These are phyloP conservation scores for Andinoacara biseriatus DNA, from an alignment of 2,113 vertebrate species.

Conservation along the genomic window DNA sequence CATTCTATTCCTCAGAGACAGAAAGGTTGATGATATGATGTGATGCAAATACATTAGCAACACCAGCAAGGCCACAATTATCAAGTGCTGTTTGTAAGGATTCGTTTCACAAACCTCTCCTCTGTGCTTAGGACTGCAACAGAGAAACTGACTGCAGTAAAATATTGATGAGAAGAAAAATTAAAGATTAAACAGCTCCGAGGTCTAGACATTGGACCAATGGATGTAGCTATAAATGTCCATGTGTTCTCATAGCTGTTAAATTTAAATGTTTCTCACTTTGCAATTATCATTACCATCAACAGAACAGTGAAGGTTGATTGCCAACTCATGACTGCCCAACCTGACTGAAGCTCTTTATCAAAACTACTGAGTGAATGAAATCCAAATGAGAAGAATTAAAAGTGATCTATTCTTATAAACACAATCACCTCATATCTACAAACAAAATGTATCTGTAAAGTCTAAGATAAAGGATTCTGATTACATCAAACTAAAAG, in stretches of 20 bases:
- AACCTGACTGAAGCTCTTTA: not conserved
- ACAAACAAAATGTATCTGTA: not conserved
- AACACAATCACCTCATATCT: not conserved
- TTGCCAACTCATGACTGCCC: not conserved
- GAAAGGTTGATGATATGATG: not conserved
- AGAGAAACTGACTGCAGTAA: constrained; percentile 29
- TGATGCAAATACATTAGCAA: not conserved
- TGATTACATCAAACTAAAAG: not conserved
- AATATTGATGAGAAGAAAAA: constrained; percentile 61
- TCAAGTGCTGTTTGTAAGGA: not conserved
- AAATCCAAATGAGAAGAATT: not conserved
- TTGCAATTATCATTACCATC: not conserved
- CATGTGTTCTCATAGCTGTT: constrained; percentile 16
- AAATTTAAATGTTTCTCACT: not conserved
- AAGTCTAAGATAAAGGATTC: not conserved
- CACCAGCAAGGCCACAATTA: not conserved
- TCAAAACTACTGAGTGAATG: not conserved
- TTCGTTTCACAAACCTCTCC: not conserved
- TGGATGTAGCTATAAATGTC: constrained; percentile 30
- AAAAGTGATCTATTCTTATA: not conserved
- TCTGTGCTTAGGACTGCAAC: constrained; percentile 11
- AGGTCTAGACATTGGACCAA: not conserved
- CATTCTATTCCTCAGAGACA: not conserved
- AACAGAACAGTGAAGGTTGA: not conserved
- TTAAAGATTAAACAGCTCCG: constrained; percentile 57